Conservation (phyloP, 2,113 vertebrate species). For the Clarias gariepinus region DNA sequence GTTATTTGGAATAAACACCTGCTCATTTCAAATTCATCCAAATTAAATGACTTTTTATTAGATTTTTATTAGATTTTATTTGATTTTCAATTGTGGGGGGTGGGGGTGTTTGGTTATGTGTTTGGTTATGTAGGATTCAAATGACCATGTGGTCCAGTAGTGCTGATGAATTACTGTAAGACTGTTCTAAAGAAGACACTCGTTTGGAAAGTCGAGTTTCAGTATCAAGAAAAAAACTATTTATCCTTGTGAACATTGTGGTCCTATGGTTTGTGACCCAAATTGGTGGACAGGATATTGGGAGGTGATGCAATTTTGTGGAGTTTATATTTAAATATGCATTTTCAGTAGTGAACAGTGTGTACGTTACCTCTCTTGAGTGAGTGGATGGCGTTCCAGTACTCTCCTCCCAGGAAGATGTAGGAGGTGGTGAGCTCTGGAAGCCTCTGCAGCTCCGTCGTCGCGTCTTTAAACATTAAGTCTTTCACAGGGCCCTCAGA, state of each 20-base stretch:
- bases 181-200: not conserved
- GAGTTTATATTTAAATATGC: not conserved
- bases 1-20: no score
- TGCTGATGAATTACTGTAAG: no score
- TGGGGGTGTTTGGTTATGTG: no score
- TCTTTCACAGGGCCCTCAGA: slow-evolving; percentile 72
- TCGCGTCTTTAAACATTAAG: slow-evolving; percentile 83
- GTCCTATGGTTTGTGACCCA: no score
- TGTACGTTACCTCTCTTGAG: slow-evolving; percentile 71
- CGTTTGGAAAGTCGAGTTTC: not conserved
- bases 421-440: slow-evolving; percentile 73
- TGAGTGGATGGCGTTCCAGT: slow-evolving; percentile 62
- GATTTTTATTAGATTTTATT: no score
- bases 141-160: no score
- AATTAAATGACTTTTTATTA: no score
- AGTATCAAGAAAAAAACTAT: no score
- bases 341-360: not conserved
- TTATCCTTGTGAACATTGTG: no score
- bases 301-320: not conserved
- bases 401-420: slow-evolving; percentile 76
- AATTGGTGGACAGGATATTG: no score
- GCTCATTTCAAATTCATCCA: not conserved
- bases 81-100: no score
- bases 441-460: slow-evolving; percentile 65
- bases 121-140: no score